Percentiles rank a stretch among this genome's conserved stretches.
Conservation (phyloP, 2,113 vertebrate species). For the Charina bottae region DNA sequence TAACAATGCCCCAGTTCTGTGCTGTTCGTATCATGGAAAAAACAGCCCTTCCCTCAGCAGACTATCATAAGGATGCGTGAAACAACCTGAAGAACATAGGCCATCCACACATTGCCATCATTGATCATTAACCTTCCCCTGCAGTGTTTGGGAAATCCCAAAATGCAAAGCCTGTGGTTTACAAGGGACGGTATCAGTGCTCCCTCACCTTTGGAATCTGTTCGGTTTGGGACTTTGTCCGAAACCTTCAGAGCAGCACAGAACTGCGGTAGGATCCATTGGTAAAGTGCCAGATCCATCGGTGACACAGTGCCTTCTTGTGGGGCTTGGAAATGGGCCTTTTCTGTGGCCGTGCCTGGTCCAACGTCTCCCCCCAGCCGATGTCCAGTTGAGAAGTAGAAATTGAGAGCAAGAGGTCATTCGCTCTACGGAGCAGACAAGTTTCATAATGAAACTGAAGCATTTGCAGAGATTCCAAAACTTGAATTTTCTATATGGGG, state of each 20-base stretch:
- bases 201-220: constrained; percentile 15
- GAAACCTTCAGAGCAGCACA: background rate
- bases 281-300: background rate
- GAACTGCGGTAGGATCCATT: background rate
- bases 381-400: background rate
- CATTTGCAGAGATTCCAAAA: too few relatives aligned
- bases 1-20: background rate
- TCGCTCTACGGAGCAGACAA: background rate
- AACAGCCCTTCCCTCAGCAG: background rate
- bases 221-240: background rate
- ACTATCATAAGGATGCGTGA: background rate
- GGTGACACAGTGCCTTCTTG: background rate
- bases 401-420: background rate
- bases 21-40: background rate
- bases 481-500: too few relatives aligned
- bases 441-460: background rate
- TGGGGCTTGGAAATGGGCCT: background rate
- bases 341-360: background rate
- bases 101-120: too few relatives aligned
- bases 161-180: background rate
- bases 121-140: background rate
- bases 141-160: background rate
- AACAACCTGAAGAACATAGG: background rate
- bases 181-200: too few relatives aligned
- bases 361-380: background rate